Base-by-base conservation (phyloP, 1,140 invertebrate genomes). In the Cydia pomonella region DNA sequence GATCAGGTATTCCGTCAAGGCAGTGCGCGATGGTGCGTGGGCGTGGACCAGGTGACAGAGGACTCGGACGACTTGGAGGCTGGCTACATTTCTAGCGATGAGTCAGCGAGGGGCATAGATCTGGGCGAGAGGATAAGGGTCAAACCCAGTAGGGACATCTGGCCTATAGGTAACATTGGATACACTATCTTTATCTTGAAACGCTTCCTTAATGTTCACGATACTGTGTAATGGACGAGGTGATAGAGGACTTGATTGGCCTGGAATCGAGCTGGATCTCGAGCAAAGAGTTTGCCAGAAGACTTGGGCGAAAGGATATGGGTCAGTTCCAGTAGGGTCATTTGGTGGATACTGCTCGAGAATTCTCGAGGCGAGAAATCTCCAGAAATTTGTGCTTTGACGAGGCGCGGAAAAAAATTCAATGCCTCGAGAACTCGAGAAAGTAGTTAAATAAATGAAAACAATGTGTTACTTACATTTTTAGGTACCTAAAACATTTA, bases 11-110 rank as follows among this genome's bases (percentile, higher is more conserved):
- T 78, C 69, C 89, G 77, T 88, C 91, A 88, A 53, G 86, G 84
- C n/a, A 87, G 84, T 72, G 76, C 80, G 79, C 73, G 85, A 92
- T 91, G 84, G 92, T 89, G 75, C 85, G 87, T 84, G 77, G 91
- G 86, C 53, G 89, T 92, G 72, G 85, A 82, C 76, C 80, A 90
- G 72, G 76, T 86, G 76, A 75, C 79, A 4, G 89, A 91, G 64
- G 90, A 91, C 72, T 87, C 89, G 2, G 92, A 93, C 47, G 93
- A 93, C 69, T 77, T 82, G 9, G 92, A 90, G 38, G 85, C 82
- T 1, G 90, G 86, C 4, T 94, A 94, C 81, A 94, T 95, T 71
- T 94, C 94, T 50, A 94, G 94, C 76, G 94, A 95, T 73, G 93
- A 94, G 71, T 92, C 92, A 0, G 93, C 86, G 0, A 93, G 93